Evolutionary conservation across 2,113 vertebrate species (phyloP).

Genomic region (Caranx melampygus): DNA sequence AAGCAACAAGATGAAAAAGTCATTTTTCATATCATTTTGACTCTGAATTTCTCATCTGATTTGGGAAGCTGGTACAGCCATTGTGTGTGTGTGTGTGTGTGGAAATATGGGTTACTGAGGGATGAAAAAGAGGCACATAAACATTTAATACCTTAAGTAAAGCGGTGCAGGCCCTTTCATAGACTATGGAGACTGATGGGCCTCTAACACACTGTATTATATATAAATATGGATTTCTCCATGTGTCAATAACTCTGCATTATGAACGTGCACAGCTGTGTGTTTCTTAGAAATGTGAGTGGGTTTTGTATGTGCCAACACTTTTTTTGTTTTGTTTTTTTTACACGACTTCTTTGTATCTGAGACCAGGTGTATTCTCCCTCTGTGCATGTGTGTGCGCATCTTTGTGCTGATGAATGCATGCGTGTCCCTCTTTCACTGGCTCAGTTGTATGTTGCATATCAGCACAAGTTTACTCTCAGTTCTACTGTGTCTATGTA

Average conservation of each 20-base stretch:
- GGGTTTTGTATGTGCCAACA: slow-evolving; percentile 35
- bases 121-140: slow-evolving; percentile 74
- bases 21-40: neutral
- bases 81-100: slow-evolving; percentile 15
- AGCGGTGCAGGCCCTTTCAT: slow-evolving; percentile 66
- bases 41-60: slow-evolving; percentile 25
- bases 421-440: slow-evolving; percentile 1
- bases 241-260: slow-evolving; percentile 73
- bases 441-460: slow-evolving; percentile 3
- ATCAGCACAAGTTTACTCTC: neutral
- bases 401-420: neutral
- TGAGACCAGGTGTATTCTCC: slow-evolving; percentile 22
- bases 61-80: slow-evolving; percentile 19
- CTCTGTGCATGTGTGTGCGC: neutral
- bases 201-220: slow-evolving; percentile 78
- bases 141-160: slow-evolving; percentile 82
- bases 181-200: slow-evolving; percentile 71
- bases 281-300: slow-evolving; percentile 11
- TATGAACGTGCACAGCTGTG: slow-evolving; percentile 32
- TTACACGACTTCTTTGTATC: slow-evolving; percentile 22
- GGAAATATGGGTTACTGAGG: slow-evolving; percentile 55
- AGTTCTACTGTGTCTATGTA: neutral
- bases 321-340: neutral
- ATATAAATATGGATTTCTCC: slow-evolving; percentile 80
- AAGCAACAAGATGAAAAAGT: neutral